A percentile compares a stretch with the other conserved stretches of the same genome.
Evolutionary conservation across 2,113 vertebrate genomes (phyloP).

Genomic region (Peucedramus taeniatus): DNA sequence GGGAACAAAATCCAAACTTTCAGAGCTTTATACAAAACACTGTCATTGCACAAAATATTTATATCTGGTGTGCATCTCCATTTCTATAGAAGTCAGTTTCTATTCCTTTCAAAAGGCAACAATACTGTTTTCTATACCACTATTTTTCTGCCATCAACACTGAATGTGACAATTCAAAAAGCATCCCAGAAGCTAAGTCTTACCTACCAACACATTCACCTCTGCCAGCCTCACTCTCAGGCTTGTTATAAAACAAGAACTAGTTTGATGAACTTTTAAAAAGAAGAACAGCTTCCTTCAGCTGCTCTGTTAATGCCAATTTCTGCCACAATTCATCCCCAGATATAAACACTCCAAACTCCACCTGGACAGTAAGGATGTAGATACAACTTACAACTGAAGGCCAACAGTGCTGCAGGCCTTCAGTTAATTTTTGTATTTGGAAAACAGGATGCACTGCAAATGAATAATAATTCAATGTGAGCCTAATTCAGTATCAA

Average conservation of each 20-base stretch:
- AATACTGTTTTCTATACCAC: neutral
- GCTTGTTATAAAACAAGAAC: neutral
- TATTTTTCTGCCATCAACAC: neutral
- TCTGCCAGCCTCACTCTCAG: neutral
- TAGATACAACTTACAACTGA: neutral
- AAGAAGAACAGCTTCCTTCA: neutral
- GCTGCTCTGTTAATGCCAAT: neutral
- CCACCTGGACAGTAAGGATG: neutral
- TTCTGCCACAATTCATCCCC: neutral
- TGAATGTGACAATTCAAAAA: neutral
- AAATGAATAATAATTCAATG: conserved; percentile 53
- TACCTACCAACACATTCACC: neutral
- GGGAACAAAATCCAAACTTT: neutral
- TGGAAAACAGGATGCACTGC: conserved; percentile 26
- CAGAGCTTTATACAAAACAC: neutral
- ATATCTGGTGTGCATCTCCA: neutral
- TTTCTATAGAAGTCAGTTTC: neutral
- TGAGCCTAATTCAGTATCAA: conserved; percentile 53
- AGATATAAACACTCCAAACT: neutral
- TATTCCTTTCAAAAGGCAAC: neutral
- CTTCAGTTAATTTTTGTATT: conserved; percentile 7
- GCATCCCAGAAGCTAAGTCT: neutral
- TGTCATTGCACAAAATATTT: neutral
- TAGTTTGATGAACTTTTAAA: neutral
- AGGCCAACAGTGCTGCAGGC: neutral